Conservation (phyloP, 2,797 vertebrate genomes). For the Euphonia xanthogaster region DNA sequence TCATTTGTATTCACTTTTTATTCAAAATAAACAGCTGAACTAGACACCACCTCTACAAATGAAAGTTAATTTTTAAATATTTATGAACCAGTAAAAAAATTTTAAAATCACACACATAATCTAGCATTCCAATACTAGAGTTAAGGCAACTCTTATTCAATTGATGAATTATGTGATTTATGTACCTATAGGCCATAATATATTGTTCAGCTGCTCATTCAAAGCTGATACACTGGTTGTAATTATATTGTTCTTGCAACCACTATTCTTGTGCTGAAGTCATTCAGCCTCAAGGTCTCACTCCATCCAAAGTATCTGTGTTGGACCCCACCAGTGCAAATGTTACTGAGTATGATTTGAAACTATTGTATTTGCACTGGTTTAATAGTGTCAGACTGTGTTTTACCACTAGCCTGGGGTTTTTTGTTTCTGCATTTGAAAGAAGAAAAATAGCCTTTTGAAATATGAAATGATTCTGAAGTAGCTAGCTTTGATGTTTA, state of each 20-base stretch:
- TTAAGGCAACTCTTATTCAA: neutral
- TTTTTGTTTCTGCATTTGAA: neutral
- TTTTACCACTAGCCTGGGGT: neutral
- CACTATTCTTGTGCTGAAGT: neutral
- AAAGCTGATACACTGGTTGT: accelerated
- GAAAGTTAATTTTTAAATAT: neutral
- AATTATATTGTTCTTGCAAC: neutral
- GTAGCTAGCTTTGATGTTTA: neutral
- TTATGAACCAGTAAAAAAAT: neutral
- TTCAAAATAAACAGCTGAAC: neutral
- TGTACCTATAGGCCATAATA: neutral
- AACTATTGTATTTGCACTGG: neutral
- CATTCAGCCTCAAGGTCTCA: neutral
- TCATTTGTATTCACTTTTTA: neutral
- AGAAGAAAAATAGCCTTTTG: neutral
- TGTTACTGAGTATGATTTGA: accelerated
- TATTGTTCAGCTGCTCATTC: neutral
- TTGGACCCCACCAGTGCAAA: neutral
- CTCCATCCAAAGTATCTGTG: neutral
- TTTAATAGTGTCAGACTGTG: neutral
- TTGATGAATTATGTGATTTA: neutral
- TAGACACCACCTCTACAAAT: neutral
- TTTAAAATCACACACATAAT: neutral
- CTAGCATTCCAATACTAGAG: neutral
- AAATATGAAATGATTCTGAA: neutral